Evolutionary conservation across 2,113 vertebrate species (phyloP).

Genomic region (Ascaphus truei): DNA sequence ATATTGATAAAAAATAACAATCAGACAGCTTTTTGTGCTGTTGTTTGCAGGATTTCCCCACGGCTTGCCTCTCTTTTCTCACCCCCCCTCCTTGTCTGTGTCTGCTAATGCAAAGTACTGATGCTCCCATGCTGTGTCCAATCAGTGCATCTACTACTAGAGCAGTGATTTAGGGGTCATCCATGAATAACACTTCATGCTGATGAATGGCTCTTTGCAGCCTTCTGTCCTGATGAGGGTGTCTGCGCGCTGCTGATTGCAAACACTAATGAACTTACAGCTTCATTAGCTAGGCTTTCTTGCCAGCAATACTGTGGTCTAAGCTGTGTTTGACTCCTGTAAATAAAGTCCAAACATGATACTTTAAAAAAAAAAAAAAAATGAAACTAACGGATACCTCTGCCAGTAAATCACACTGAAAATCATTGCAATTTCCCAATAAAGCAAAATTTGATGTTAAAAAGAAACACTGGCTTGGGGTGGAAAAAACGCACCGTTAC

Average conservation of each 20-base stretch:
- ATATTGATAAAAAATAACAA: not conserved
- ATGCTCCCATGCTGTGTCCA: slow-evolving; percentile 65
- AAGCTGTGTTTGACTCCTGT: not conserved
- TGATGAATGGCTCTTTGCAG: slow-evolving; percentile 65
- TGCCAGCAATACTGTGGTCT: slow-evolving; percentile 5
- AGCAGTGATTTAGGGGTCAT: slow-evolving; percentile 67
- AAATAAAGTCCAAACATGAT: too few relatives aligned
- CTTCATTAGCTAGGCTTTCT: slow-evolving; percentile 39
- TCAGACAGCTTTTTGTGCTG: slow-evolving; percentile 8
- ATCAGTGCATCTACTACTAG: slow-evolving; percentile 61
- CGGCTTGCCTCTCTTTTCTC: slow-evolving; percentile 13
- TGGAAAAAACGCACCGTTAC: not conserved
- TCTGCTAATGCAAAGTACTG: slow-evolving; percentile 43
- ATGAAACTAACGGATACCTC: not conserved
- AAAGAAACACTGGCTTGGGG: not conserved
- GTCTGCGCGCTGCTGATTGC: slow-evolving; percentile 60
- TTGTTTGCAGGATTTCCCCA: not conserved
- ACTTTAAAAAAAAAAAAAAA: not conserved
- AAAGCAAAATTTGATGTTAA: slow-evolving; percentile 14
- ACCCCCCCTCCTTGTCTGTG: slow-evolving; percentile 1
- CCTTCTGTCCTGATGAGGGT: slow-evolving; percentile 58
- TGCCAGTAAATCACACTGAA: not conserved
- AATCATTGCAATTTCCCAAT: not conserved
- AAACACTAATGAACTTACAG: slow-evolving; percentile 63
- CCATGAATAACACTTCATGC: slow-evolving; percentile 59